Percentiles rank a stretch among this genome's conserved stretches.
phyloP scores from a whole-genome alignment of 2,888 invertebrate species.

The Odontocolon sp. region DNA sequence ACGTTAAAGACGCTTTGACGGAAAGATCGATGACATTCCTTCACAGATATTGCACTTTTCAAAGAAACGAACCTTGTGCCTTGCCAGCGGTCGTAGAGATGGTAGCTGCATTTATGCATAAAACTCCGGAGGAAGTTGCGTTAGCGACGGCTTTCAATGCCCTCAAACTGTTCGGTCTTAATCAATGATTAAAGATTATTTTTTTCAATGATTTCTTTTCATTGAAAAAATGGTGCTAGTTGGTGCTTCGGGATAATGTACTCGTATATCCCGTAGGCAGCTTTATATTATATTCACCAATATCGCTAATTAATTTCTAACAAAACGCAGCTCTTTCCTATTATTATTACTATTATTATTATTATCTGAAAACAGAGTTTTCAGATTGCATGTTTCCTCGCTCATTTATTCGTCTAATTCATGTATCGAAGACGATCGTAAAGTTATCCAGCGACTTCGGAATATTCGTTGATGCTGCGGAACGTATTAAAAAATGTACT shows the following conservation, averaged over 20 bases:
- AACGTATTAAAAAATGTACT: too few species aligned
- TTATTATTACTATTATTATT: constrained; percentile 36
- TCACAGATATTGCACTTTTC: constrained; percentile 96
- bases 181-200: constrained; percentile 84
- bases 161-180: constrained; percentile 92
- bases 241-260: constrained; percentile 65
- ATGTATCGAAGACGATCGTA: too few species aligned
- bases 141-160: constrained; percentile 95
- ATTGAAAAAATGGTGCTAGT: constrained; percentile 66
- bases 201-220: not conserved
- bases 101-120: constrained; percentile 95
- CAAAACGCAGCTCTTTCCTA: constrained; percentile 34
- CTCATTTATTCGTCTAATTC: too few species aligned
- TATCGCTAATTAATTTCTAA: constrained; percentile 41
- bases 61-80: constrained; percentile 97
- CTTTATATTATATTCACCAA: constrained; percentile 20
- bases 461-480: too few species aligned
- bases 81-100: constrained; percentile 96
- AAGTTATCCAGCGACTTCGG: too few species aligned
- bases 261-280: constrained; percentile 44
- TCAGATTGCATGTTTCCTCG: not conserved
- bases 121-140: constrained; percentile 94
- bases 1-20: constrained; percentile 93
- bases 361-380: not conserved
- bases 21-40: constrained; percentile 92